Evolutionary conservation across 1,140 invertebrate genomes (phyloP).

Genomic region (Drosophila parabipectinata): DNA sequence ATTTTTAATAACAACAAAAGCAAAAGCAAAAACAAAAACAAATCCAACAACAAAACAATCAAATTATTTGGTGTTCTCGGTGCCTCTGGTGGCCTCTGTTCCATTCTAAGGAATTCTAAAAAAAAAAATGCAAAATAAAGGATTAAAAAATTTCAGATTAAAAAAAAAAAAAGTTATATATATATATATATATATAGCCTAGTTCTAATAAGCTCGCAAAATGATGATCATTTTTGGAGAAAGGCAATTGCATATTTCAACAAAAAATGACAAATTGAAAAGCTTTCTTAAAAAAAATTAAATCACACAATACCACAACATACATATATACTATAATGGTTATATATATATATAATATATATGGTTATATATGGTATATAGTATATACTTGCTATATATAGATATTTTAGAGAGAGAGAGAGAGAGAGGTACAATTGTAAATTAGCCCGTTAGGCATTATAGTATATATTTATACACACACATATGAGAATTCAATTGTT

Average conservation of each 20-base stretch:
- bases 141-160: background rate
- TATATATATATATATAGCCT: background rate
- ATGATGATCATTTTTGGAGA: background rate
- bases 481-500: conserved; percentile 73
- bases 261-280: conserved; percentile 4
- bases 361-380: conserved; percentile 6
- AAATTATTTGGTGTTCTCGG: conserved; percentile 38
- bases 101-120: conserved; percentile 35
- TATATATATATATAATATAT: conserved; percentile 7
- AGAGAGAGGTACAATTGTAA: conserved; percentile 61
- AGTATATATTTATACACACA: conserved; percentile 61
- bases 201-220: background rate
- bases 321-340: conserved; percentile 2
- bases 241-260: conserved; percentile 1
- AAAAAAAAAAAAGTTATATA: background rate
- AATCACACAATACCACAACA: background rate
- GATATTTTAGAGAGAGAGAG: conserved; percentile 35
- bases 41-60: conserved; percentile 35
- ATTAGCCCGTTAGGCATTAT: conserved; percentile 64
- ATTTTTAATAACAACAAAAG: conserved; percentile 1
- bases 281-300: background rate
- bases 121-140: background rate
- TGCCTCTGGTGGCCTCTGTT: conserved; percentile 42
- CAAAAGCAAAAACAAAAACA: conserved; percentile 1
- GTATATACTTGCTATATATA: conserved; percentile 22